Base-by-base conservation (phyloP, 2,888 invertebrate species). In the Sthenelais limicola region DNA sequence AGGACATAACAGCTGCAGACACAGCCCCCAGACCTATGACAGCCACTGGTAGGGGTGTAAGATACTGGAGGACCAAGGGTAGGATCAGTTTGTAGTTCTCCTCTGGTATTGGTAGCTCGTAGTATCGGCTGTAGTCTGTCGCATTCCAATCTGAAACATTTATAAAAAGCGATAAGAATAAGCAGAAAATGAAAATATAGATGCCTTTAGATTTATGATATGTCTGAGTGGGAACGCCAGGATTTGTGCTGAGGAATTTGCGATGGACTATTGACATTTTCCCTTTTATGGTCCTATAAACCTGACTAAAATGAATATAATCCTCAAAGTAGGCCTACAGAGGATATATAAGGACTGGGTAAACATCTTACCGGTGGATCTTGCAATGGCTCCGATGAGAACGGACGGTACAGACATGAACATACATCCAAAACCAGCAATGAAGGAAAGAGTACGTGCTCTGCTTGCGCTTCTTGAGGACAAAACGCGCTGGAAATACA, bases 341-440 rank as follows among this genome's bases (percentile, higher is more conserved):
- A 28, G 12, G 32, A 9, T 49, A n/a, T 15, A 7, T 28, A 15
- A 66, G n/a, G 12, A 66, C 5, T n/a, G 7, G 33, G 9, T 7
- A 38, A 24, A 21, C 9, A 9, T 74, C 56, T 89, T 87, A 97
- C 97, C 92, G 81, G 98, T 97, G 78, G 94, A 93, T 89, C 95
- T 94, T 68, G 97, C 98, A 82, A 98, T 96, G 76, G 97, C 97
- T 77, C 98, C 98, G 83, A 98, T 97, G 74, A 98, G 91, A 73
- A 98, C 95, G 1, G 98, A 96, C 43, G 98, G 98, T 81, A 98
- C 93, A 62, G 97, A 97, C 97, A 98, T 97, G 83, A 97, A 89
- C 82, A 98, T 92, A 89, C 98, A 98, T 24, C 97, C 98, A 77
- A 94, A 89, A 12, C 97, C 98, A 0, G 98, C 98, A 69, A 97